Evolutionary conservation across 2,113 vertebrate genomes (phyloP).

Genomic region (Cynoglossus semilaevis): DNA sequence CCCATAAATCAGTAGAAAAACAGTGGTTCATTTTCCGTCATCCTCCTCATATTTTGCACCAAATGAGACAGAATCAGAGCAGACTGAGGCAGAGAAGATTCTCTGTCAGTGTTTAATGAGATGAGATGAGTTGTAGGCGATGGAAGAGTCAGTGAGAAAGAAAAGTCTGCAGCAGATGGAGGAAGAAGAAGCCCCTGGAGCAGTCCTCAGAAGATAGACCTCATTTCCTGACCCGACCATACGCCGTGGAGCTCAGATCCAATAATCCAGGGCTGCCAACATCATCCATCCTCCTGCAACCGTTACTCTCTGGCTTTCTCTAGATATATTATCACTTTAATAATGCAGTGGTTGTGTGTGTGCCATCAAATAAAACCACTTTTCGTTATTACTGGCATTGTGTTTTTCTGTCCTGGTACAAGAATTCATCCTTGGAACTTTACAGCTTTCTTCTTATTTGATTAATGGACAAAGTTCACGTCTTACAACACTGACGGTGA

Average conservation of each 20-base stretch:
- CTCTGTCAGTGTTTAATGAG: conserved; percentile 20
- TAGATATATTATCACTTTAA: no score
- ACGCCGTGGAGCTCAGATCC: conserved; percentile 50
- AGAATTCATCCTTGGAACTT: no score
- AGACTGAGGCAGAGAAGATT: conserved; percentile 25
- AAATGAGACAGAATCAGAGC: conserved; percentile 4
- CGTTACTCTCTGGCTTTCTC: no score
- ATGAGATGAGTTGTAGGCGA: conserved; percentile 32
- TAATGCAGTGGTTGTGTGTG: no score
- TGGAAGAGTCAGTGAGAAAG: conserved; percentile 21
- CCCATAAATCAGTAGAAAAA: not conserved
- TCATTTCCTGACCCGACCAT: conserved; percentile 67
- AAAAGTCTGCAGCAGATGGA: conserved; percentile 69
- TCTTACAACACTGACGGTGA: no score
- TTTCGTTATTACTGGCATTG: no score
- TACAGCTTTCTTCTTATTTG: no score
- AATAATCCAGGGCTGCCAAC: conserved; percentile 53
- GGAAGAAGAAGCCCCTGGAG: conserved; percentile 67
- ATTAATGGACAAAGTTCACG: no score
- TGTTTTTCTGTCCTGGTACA: no score
- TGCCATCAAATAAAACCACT: no score
- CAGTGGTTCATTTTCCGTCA: not conserved
- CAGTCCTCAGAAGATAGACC: conserved; percentile 67
- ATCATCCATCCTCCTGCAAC: conserved; percentile 15
- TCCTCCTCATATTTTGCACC: not conserved